Percentiles rank a stretch among this genome's conserved stretches.
Conservation (phyloP, 2,797 vertebrate genomes). For the Pangasius sanitwongsei region DNA sequence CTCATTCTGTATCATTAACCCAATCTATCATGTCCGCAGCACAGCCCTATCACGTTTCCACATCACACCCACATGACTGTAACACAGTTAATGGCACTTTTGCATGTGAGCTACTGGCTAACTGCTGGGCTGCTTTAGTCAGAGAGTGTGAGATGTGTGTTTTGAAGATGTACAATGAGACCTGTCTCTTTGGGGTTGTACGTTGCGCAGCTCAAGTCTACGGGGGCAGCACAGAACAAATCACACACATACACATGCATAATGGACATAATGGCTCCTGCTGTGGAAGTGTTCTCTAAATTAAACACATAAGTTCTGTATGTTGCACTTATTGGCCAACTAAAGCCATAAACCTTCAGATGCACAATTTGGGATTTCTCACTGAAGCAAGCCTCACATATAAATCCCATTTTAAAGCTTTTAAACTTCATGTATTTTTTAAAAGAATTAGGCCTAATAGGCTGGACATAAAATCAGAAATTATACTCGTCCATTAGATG, state of each 20-base stretch:
- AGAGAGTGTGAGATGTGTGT: constrained; percentile 28
- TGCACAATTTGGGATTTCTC: constrained; percentile 27
- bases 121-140: constrained; percentile 22
- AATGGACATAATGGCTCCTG: constrained; percentile 48
- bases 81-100: constrained; percentile 35
- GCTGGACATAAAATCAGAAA: constrained; percentile 8
- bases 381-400: constrained; percentile 30
- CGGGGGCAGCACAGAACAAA: constrained; percentile 28
- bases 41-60: constrained; percentile 31
- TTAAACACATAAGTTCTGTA: constrained; percentile 65
- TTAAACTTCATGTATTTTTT: constrained; percentile 19
- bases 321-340: constrained; percentile 28
- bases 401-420: constrained; percentile 38
- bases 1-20: constrained; percentile 24
- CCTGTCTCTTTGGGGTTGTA: constrained; percentile 20
- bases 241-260: constrained; percentile 22
- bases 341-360: constrained; percentile 42
- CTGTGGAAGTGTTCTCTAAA: constrained; percentile 65
- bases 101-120: constrained; percentile 17
- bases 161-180: constrained; percentile 2
- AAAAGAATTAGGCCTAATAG: constrained; percentile 11
- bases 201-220: constrained; percentile 24
- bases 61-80: constrained; percentile 42
- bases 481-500: constrained; percentile 10
- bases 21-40: constrained; percentile 12